phyloP scores from a whole-genome alignment of 2,113 vertebrate genomes.

The Lipophrys pholis region DNA sequence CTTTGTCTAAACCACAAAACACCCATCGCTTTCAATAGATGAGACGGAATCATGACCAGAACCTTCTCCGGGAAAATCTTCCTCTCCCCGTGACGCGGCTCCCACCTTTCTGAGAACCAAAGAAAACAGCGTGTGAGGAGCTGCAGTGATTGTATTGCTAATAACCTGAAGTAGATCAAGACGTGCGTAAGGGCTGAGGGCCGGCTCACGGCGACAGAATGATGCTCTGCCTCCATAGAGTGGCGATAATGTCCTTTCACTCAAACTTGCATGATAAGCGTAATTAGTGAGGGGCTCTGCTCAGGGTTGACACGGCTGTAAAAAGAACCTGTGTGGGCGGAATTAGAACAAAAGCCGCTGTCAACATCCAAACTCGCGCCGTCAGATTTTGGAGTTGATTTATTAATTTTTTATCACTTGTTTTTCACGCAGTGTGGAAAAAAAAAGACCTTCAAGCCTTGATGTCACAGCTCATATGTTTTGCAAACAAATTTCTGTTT shows the following conservation, averaged over 20 bases:
- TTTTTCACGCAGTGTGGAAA: background rate
- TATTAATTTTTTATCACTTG: background rate
- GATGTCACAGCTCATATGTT: too few relatives aligned
- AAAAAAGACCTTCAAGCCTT: too few relatives aligned
- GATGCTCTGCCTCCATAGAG: slow-evolving; percentile 12
- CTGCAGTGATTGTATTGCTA: slow-evolving; percentile 13
- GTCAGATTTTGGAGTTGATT: slow-evolving; percentile 30
- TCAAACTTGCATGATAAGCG: slow-evolving; percentile 52
- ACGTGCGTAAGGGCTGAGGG: background rate
- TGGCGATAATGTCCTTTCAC: slow-evolving; percentile 29
- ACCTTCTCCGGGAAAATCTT: background rate
- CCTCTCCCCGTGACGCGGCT: background rate
- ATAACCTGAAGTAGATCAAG: slow-evolving; percentile 53
- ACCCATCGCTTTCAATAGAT: slow-evolving; percentile 14
- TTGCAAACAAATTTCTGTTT: too few relatives aligned
- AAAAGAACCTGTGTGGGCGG: slow-evolving; percentile 54
- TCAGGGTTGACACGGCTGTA: slow-evolving; percentile 38
- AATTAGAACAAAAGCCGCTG: slow-evolving; percentile 39
- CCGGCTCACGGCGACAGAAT: background rate
- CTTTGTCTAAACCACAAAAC: slow-evolving; percentile 55
- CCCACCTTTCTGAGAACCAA: slow-evolving; percentile 16
- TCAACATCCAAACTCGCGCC: slow-evolving; percentile 17
- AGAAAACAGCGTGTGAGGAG: slow-evolving; percentile 6
- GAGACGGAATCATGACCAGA: slow-evolving; percentile 19
- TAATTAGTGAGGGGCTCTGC: slow-evolving; percentile 63